phyloP scores from a whole-genome alignment of 2,797 vertebrate species.

The Myotis pilosus region DNA sequence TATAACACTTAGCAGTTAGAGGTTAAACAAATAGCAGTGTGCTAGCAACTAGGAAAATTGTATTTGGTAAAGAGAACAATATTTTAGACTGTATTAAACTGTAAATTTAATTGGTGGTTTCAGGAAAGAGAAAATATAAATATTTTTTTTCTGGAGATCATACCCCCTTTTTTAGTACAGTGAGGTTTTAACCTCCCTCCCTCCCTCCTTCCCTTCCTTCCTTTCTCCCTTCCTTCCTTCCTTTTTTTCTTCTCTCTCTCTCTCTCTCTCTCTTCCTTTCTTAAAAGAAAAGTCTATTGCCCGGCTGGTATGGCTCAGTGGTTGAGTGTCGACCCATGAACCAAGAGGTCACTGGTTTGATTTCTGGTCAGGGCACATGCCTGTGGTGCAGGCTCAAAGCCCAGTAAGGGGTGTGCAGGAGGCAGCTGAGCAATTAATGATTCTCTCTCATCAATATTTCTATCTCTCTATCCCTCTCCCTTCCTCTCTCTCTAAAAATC shows the following conservation, averaged over 20 bases:
- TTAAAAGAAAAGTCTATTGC: not conserved
- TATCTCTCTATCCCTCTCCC: not conserved
- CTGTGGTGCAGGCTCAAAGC: too few relatives aligned
- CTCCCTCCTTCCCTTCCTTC: too few relatives aligned
- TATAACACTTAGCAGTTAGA: conserved; percentile 46
- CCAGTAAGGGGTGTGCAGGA: too few relatives aligned
- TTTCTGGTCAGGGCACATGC: too few relatives aligned
- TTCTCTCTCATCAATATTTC: too few relatives aligned
- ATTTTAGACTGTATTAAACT: conserved; percentile 60
- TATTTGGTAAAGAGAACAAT: conserved; percentile 56
- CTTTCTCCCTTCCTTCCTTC: too few relatives aligned
- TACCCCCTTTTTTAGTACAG: not conserved
- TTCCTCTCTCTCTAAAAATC: conserved; percentile 25
- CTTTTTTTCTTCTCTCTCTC: too few relatives aligned
- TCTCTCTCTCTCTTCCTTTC: not conserved
- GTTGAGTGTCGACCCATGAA: too few relatives aligned
- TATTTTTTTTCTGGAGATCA: not conserved
- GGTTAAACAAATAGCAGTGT: conserved; percentile 69
- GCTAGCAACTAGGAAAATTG: conserved; percentile 52
- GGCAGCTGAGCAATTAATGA: too few relatives aligned
- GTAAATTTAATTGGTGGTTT: conserved; percentile 52
- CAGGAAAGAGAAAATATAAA: conserved; percentile 53
- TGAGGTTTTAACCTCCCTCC: not conserved
- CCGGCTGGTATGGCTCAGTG: too few relatives aligned
- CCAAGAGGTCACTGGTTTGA: too few relatives aligned